Evolutionary conservation across 1,140 invertebrate species (phyloP), one percentile per base, ranked within the genome.

Genomic region (Calosoma granatense): DNA sequence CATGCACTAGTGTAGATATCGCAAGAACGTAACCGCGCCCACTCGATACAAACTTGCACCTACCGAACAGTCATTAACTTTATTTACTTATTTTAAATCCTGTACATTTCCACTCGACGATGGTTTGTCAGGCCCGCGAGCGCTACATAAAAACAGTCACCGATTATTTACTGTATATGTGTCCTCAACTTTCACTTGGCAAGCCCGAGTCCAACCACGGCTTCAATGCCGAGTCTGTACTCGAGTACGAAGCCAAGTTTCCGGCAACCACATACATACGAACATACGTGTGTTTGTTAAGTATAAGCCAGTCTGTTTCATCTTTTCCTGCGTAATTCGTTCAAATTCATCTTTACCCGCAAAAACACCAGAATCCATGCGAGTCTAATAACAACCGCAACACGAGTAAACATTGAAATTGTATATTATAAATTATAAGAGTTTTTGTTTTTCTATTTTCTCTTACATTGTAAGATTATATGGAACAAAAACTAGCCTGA

Each of bases 141-240:
- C 41, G 41, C 15, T 47, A 47, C 41, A 47, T 17, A 47, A 47
- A 36, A 11, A 47, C 41, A 47, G 41, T 47, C 41, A 47, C 41
- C 41, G 15, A 47, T 47, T 47, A 47, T 47, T 36, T 47, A 47
- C 15, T 17, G 41, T 17, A 47, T 17, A 17, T 47, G 41, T 47
- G 41, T 47, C 41, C 41, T 47, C 41, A 47, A 17, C 41, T 47
- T 47, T 47, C 41, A 47, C 41, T 47, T 17, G 15, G 41, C 26
- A 14, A 30, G 4, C 26, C 4, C 26, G 6, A n/a, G n/a, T n/a
- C n/a, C n/a, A n/a, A 36, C 26, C 26, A 36, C 26, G 26, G n/a
- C 26, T 6, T 36, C 26, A 36, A 6, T 9, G n/a, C n/a, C 26
- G 26, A 9, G 6, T 6, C 6, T 36, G 26, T n/a, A n/a, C 6